Evolutionary conservation across 1,140 invertebrate species (phyloP).

Genomic region (Mamestra configurata): DNA sequence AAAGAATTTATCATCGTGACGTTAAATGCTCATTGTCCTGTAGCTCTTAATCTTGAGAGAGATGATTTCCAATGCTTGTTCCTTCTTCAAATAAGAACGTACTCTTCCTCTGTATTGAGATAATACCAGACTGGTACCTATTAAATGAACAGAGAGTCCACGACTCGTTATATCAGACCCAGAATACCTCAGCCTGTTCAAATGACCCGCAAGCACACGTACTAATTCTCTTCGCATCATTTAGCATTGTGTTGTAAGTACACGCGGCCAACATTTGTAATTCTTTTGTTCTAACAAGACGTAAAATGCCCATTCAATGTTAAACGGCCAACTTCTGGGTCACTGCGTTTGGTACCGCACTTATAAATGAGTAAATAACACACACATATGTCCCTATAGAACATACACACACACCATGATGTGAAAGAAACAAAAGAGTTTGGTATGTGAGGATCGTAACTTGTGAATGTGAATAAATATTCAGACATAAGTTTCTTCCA

Average conservation of each 20-base stretch:
- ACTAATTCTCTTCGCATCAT: slow-evolving; percentile 43
- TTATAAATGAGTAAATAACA: slow-evolving; percentile 11
- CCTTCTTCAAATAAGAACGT: too few species aligned
- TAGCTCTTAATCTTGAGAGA: too few species aligned
- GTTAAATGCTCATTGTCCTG: too few species aligned
- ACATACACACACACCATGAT: neutral
- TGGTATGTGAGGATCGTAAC: neutral
- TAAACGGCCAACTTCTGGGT: slow-evolving; percentile 61
- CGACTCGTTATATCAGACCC: neutral
- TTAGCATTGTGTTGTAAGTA: slow-evolving; percentile 50
- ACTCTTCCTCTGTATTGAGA: too few species aligned
- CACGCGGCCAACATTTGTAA: slow-evolving; percentile 49
- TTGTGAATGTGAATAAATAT: neutral
- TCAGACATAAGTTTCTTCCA: neutral
- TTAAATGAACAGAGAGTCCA: neutral
- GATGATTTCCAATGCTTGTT: too few species aligned
- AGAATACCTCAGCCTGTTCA: neutral
- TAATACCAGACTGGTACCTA: too few species aligned
- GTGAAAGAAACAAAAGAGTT: neutral
- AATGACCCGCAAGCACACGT: slow-evolving; percentile 24
- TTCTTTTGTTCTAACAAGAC: slow-evolving; percentile 64
- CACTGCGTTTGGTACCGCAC: slow-evolving; percentile 39
- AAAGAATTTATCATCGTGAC: too few species aligned
- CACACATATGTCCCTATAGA: neutral
- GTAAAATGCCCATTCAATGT: slow-evolving; percentile 69